Evolutionary conservation across 2,888 invertebrate genomes (phyloP).

Genomic region (Saturnia japonica): DNA sequence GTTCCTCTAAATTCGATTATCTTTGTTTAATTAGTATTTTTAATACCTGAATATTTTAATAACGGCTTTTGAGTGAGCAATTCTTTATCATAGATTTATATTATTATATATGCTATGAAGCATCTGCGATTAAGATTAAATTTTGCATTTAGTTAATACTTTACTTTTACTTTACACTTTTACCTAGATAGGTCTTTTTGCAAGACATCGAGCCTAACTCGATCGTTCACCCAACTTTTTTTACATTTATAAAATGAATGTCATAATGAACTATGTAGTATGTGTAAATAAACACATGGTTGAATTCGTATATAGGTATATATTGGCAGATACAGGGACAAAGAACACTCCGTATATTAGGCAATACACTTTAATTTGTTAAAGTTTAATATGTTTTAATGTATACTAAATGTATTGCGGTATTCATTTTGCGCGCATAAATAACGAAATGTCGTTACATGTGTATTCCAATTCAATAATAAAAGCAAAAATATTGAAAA

Average conservation of each 20-base stretch:
- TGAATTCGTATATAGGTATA: not conserved
- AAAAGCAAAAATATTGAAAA: not conserved
- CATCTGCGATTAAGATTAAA: too few species aligned
- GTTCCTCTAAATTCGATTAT: not conserved
- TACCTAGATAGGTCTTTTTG: too few species aligned
- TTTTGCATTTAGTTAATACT: too few species aligned
- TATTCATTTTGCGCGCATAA: not conserved
- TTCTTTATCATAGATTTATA: too few species aligned
- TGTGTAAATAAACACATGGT: not conserved
- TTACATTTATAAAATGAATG: not conserved
- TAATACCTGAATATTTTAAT: too few species aligned
- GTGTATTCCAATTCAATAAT: not conserved
- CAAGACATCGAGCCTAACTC: too few species aligned
- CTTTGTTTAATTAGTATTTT: not conserved
- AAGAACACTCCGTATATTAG: not conserved
- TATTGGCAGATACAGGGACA: not conserved
- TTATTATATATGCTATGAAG: too few species aligned
- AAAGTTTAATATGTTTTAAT: too few species aligned
- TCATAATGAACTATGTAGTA: not conserved
- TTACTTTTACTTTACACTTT: too few species aligned
- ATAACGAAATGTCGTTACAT: not conserved
- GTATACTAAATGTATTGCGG: not conserved
- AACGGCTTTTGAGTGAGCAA: too few species aligned
- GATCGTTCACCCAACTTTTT: too few species aligned
- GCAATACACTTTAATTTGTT: not conserved